A percentile compares a stretch with the other conserved stretches of the same genome.
Evolutionary conservation across 2,888 invertebrate species (phyloP).

Genomic region (Agrochola lota): DNA sequence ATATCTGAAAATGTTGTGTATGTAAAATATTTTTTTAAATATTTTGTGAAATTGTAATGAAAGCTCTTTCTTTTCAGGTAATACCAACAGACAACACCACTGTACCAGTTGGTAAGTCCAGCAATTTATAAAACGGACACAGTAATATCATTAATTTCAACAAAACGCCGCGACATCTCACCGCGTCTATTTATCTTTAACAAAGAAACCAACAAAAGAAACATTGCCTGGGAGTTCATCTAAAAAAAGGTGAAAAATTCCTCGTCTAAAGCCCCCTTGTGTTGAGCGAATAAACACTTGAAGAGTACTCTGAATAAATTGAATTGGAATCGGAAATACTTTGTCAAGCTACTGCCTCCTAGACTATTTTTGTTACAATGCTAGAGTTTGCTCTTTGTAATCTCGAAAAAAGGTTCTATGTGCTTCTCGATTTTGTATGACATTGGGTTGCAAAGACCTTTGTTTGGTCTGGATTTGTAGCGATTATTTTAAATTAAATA

Average conservation of each 20-base stretch:
- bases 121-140: conserved; percentile 36
- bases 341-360: conserved; percentile 65
- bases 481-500: conserved; percentile 19
- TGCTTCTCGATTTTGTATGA: conserved; percentile 39
- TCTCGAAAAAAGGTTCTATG: conserved; percentile 58
- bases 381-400: conserved; percentile 57
- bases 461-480: conserved; percentile 41
- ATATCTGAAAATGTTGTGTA: not conserved
- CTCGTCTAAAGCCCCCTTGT: conserved; percentile 65
- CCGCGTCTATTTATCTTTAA: conserved; percentile 57
- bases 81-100: conserved; percentile 24
- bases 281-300: conserved; percentile 73
- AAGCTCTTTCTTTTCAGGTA: conserved; percentile 53
- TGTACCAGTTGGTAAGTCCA: conserved; percentile 49
- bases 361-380: conserved; percentile 61
- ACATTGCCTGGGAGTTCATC: conserved; percentile 54
- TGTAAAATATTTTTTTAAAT: not conserved
- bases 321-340: conserved; percentile 77
- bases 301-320: conserved; percentile 79
- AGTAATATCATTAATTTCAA: conserved; percentile 55
- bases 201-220: conserved; percentile 60
- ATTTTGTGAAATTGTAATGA: conserved; percentile 17
- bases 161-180: conserved; percentile 39
- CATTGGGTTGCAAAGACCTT: conserved; percentile 7
- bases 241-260: conserved; percentile 69